phyloP scores from a whole-genome alignment of 2,888 invertebrate genomes.

The Cryptophagus acutangulus region DNA sequence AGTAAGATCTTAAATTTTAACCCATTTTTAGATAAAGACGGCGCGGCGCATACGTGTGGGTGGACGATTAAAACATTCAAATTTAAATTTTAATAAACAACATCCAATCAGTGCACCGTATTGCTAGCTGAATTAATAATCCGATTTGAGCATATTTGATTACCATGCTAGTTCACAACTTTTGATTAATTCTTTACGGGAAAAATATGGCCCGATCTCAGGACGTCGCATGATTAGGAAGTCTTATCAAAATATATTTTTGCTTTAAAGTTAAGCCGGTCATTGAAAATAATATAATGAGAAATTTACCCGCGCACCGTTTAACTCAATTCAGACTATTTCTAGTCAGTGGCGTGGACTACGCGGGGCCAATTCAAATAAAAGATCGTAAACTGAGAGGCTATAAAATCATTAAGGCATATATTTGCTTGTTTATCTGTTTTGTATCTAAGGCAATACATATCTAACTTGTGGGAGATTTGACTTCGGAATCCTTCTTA shows the following conservation, averaged over 20 bases:
- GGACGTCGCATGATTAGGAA: neutral
- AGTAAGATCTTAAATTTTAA: conserved; percentile 5
- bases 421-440: conserved; percentile 13
- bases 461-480: conserved; percentile 11
- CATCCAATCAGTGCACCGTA: conserved; percentile 7
- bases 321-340: conserved; percentile 10
- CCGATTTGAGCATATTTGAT: too few relatives aligned
- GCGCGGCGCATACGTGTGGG: conserved; percentile 11
- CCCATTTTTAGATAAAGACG: conserved; percentile 8
- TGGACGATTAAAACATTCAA: conserved; percentile 5
- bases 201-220: conserved; percentile 5
- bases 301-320: conserved; percentile 8
- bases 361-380: conserved; percentile 10
- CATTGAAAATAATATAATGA: too few relatives aligned
- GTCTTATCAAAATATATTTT: neutral
- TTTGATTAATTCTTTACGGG: neutral
- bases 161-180: conserved; percentile 9
- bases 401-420: conserved; percentile 7
- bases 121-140: too few relatives aligned
- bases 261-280: too few relatives aligned
- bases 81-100: neutral
- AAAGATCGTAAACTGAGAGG: conserved; percentile 3
- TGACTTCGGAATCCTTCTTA: conserved; percentile 10
- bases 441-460: conserved; percentile 11
- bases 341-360: conserved; percentile 12